phyloP scores from a whole-genome alignment of 1,140 invertebrate genomes.

The Vanessa tameamea region DNA sequence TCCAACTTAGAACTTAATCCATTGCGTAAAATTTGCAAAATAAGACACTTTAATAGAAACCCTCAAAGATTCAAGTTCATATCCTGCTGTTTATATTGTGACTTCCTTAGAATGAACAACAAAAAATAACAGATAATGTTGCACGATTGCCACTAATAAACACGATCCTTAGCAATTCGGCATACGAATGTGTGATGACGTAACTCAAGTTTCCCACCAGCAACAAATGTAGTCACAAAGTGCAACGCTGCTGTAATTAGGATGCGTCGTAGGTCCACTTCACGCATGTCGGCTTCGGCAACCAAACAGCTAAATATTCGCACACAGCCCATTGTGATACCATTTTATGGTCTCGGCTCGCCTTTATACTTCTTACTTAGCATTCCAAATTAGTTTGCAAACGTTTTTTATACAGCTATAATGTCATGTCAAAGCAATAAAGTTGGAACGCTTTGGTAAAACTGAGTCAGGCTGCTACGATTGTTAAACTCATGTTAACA shows the following conservation, averaged over 20 bases:
- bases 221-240: conserved; percentile 44
- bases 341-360: conserved; percentile 73
- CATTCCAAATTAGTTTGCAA: conserved; percentile 74
- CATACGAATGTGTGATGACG: conserved; percentile 48
- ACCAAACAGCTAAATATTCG: conserved; percentile 77
- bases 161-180: conserved; percentile 22
- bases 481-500: conserved; percentile 52
- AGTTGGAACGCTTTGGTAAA: conserved; percentile 57
- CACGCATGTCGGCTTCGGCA: conserved; percentile 64
- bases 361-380: conserved; percentile 74
- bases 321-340: conserved; percentile 73
- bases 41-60: too few species aligned
- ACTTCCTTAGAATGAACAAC: too few species aligned
- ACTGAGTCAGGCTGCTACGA: conserved; percentile 65
- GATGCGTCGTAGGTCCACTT: conserved; percentile 59
- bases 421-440: conserved; percentile 72
- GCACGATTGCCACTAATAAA: conserved; percentile 9
- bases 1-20: too few species aligned
- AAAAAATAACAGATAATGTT: neutral
- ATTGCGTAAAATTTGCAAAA: too few species aligned
- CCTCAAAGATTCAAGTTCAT: too few species aligned
- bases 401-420: conserved; percentile 73
- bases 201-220: conserved; percentile 59
- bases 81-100: too few species aligned
- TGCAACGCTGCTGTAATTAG: conserved; percentile 71